phyloP scores from a whole-genome alignment of 2,888 invertebrate species.

The Apeira syringaria region DNA sequence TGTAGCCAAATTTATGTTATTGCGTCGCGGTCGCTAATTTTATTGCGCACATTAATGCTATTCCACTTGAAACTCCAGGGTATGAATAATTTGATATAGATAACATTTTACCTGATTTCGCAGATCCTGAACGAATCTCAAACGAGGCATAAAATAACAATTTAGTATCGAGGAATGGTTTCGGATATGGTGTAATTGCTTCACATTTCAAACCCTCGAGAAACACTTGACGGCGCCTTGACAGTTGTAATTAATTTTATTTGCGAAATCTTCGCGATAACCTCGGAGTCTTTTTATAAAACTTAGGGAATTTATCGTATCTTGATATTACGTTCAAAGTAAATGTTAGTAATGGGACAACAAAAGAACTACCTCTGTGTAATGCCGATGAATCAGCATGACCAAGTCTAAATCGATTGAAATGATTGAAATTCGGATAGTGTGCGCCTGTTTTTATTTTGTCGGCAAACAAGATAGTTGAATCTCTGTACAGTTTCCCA shows the following conservation, averaged over 20 bases:
- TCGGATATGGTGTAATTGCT: slow-evolving; percentile 28
- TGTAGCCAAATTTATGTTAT: slow-evolving; percentile 35
- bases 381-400: slow-evolving; percentile 9
- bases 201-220: slow-evolving; percentile 22
- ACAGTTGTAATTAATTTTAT: slow-evolving; percentile 31
- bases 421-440: slow-evolving; percentile 8
- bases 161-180: slow-evolving; percentile 25
- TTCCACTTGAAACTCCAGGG: slow-evolving; percentile 32
- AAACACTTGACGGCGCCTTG: slow-evolving; percentile 18
- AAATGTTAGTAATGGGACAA: slow-evolving; percentile 22
- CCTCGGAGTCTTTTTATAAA: slow-evolving; percentile 20
- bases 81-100: slow-evolving; percentile 36
- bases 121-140: slow-evolving; percentile 33
- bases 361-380: slow-evolving; percentile 6
- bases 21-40: slow-evolving; percentile 53
- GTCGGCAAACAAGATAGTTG: slow-evolving; percentile 47
- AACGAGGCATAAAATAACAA: slow-evolving; percentile 24
- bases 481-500: slow-evolving; percentile 34
- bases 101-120: slow-evolving; percentile 24
- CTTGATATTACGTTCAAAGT: slow-evolving; percentile 11
- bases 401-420: slow-evolving; percentile 7
- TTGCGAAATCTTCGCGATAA: slow-evolving; percentile 21
- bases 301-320: slow-evolving; percentile 28
- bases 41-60: slow-evolving; percentile 42
- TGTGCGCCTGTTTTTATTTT: slow-evolving; percentile 48